Percentiles rank a stretch among this genome's conserved stretches.
Conservation (phyloP, 92 coral and sea anemone genomes). For the Parazoanthus swiftii region DNA sequence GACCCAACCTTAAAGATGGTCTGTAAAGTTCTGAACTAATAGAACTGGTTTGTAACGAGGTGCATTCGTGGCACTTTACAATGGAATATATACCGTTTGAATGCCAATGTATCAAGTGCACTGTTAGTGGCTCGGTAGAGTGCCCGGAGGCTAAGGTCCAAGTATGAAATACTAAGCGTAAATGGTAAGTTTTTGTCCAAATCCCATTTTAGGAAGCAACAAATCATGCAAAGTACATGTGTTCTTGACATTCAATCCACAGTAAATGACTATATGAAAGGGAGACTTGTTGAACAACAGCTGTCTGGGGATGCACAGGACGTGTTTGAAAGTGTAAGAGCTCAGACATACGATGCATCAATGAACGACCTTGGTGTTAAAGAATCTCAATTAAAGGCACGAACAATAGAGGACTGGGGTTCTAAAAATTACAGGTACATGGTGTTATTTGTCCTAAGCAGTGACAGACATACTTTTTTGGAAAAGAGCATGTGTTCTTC, state of each 20-base stretch:
- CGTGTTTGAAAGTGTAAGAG: conserved; percentile 6
- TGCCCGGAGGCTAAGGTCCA: no score
- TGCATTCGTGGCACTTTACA: no score
- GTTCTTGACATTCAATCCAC: neutral
- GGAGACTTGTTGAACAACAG: neutral
- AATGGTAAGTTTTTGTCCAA: neutral
- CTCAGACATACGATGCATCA: conserved; percentile 8
- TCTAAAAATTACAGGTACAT: neutral
- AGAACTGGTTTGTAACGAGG: no score
- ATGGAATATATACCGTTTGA: no score
- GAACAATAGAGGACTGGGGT: neutral
- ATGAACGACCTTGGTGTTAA: neutral
- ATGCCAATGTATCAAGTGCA: no score
- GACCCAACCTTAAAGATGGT: no score
- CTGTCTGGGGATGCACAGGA: neutral
- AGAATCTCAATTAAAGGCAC: neutral
- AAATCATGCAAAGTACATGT: neutral
- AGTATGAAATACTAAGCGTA: no score
- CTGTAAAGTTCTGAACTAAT: no score
- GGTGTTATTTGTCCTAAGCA: no score
- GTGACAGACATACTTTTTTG: no score
- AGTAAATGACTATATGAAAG: neutral
- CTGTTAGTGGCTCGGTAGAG: no score
- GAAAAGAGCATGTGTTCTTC: no score
- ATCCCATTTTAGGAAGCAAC: neutral